Conservation (phyloP, 2,113 vertebrate genomes). For the Struthio camelus region DNA sequence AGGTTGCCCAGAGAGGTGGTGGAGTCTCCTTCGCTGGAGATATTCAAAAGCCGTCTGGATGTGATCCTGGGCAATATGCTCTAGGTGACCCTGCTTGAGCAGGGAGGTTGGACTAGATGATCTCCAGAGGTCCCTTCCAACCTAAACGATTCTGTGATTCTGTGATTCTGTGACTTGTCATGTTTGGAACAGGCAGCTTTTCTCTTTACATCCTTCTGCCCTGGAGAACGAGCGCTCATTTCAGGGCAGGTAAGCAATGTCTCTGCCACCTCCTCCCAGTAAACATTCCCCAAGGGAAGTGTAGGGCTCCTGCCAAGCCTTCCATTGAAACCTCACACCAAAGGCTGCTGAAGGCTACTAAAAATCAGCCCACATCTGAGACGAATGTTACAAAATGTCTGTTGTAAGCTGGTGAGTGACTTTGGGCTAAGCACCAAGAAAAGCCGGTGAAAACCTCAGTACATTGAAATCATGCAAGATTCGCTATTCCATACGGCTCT, state of each 20-base stretch:
- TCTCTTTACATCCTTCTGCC: neutral
- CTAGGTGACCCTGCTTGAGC: too few species aligned
- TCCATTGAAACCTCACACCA: accelerated
- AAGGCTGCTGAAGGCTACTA: neutral
- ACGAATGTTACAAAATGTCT: neutral
- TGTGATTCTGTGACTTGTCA: accelerated
- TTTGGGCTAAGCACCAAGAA: neutral
- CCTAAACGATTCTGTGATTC: too few species aligned
- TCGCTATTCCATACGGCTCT: neutral
- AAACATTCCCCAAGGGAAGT: accelerated
- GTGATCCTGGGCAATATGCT: too few species aligned
- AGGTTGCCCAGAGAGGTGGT: too few species aligned
- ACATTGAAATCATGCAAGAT: neutral
- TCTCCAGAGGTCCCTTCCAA: too few species aligned
- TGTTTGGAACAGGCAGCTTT: neutral
- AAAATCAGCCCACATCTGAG: neutral
- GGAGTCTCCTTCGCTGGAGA: too few species aligned
- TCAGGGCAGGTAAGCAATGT: neutral
- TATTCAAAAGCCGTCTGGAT: too few species aligned
- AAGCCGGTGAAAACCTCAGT: neutral
- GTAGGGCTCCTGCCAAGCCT: neutral
- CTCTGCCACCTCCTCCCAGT: neutral
- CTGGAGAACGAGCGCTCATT: neutral
- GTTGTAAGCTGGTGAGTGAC: neutral
- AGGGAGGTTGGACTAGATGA: too few species aligned